Evolutionary conservation across 2,797 vertebrate genomes (phyloP).

Genomic region (Lagodon rhomboides): DNA sequence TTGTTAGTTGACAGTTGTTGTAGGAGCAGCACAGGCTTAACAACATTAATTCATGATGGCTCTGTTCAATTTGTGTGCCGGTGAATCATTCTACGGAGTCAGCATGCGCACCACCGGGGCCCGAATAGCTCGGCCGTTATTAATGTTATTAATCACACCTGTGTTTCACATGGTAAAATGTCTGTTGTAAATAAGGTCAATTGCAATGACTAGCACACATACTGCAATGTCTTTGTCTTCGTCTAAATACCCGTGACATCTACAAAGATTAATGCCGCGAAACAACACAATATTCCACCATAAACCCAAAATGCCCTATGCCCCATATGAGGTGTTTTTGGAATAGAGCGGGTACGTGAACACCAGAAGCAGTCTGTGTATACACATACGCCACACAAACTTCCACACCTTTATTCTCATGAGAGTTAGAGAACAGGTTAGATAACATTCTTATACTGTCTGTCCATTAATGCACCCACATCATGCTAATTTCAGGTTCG

Average conservation of each 20-base stretch:
- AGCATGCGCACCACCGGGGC: neutral
- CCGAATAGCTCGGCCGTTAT: neutral
- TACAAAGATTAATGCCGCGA: neutral
- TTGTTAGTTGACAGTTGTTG: neutral
- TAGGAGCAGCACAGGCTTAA: neutral
- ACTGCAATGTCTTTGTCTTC: neutral
- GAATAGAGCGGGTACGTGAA: too few relatives aligned
- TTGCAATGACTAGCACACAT: neutral
- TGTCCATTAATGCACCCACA: neutral
- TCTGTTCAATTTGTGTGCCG: neutral
- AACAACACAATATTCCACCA: neutral
- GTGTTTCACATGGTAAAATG: conserved; percentile 1
- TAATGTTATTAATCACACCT: conserved; percentile 18
- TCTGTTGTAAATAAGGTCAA: conserved; percentile 13
- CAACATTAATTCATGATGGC: conserved; percentile 9
- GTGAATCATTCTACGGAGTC: conserved; percentile 23
- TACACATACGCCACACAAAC: neutral
- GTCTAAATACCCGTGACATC: neutral
- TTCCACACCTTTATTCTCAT: too few relatives aligned
- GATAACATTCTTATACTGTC: neutral
- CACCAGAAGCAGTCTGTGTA: neutral
- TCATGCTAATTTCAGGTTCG: too few relatives aligned
- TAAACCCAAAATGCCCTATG: too few relatives aligned
- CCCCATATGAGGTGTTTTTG: neutral
- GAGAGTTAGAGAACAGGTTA: neutral